Conservation (phyloP, 1,140 invertebrate genomes). For the Thaumetopoea pityocampa region DNA sequence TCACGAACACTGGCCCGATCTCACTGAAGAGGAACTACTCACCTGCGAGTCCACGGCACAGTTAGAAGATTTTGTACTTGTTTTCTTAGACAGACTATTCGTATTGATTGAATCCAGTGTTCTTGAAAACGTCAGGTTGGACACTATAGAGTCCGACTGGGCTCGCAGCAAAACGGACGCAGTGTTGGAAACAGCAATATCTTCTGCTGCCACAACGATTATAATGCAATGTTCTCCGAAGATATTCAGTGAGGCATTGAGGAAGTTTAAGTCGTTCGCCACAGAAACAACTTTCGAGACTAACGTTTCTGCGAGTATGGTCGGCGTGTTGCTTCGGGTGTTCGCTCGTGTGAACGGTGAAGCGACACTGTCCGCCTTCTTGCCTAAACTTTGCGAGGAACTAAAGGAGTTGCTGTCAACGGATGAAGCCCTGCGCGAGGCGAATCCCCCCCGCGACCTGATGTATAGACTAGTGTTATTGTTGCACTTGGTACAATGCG, state of each 20-base stretch:
- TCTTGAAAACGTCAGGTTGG: constrained; percentile 80
- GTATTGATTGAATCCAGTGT: constrained; percentile 84
- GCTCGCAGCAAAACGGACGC: constrained; percentile 82
- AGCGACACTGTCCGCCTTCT: constrained; percentile 82
- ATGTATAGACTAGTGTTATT: constrained; percentile 87
- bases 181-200: constrained; percentile 82
- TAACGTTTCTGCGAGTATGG: constrained; percentile 87
- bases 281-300: constrained; percentile 86
- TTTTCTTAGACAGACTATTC: constrained; percentile 89
- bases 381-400: constrained; percentile 82
- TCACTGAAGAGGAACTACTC: constrained; percentile 86
- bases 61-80: constrained; percentile 90
- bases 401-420: constrained; percentile 69
- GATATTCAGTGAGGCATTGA: constrained; percentile 81
- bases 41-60: constrained; percentile 87
- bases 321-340: constrained; percentile 81
- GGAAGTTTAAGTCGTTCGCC: constrained; percentile 85
- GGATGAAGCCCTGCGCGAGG: constrained; percentile 78
- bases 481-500: constrained; percentile 81
- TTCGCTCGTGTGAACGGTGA: constrained; percentile 83
- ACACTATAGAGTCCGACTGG: constrained; percentile 77
- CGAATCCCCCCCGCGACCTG: constrained; percentile 87
- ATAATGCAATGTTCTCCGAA: constrained; percentile 76
- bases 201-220: constrained; percentile 81
- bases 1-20: constrained; percentile 78